phyloP scores from a whole-genome alignment of 2,888 invertebrate species.

The Acanthosepion lycidas region DNA sequence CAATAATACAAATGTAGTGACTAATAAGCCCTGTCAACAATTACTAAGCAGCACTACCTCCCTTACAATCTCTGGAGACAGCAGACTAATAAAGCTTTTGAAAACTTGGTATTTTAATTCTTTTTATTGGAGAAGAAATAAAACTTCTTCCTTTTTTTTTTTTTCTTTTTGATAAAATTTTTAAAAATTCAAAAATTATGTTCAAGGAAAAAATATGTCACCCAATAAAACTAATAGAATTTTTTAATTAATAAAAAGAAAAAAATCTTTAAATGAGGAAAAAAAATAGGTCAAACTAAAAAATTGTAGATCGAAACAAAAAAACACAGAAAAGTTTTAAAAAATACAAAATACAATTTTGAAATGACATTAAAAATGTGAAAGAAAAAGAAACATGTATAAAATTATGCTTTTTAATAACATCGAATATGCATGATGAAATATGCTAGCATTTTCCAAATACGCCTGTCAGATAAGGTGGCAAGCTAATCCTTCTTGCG shows the following conservation, averaged over 20 bases:
- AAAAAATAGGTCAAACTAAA: not conserved
- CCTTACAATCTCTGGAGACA: not conserved
- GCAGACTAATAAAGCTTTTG: not conserved
- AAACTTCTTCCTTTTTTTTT: not conserved
- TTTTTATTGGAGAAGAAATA: not conserved
- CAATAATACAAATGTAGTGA: not conserved
- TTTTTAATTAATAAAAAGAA: not conserved
- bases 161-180: not conserved
- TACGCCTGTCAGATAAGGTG: too few relatives aligned
- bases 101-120: not conserved
- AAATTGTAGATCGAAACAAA: too few relatives aligned
- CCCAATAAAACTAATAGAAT: not conserved
- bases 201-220: too few relatives aligned
- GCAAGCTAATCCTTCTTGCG: too few relatives aligned
- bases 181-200: not conserved
- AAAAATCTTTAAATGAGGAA: not conserved
- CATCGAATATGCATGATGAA: too few relatives aligned
- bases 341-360: not conserved
- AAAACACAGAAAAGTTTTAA: not conserved
- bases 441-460: too few relatives aligned
- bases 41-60: not conserved
- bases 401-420: too few relatives aligned
- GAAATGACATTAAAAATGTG: too few relatives aligned
- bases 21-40: not conserved
- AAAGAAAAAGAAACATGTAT: too few relatives aligned